Conservation (phyloP, 2,113 vertebrate species). For the Quiscalus mexicanus region DNA sequence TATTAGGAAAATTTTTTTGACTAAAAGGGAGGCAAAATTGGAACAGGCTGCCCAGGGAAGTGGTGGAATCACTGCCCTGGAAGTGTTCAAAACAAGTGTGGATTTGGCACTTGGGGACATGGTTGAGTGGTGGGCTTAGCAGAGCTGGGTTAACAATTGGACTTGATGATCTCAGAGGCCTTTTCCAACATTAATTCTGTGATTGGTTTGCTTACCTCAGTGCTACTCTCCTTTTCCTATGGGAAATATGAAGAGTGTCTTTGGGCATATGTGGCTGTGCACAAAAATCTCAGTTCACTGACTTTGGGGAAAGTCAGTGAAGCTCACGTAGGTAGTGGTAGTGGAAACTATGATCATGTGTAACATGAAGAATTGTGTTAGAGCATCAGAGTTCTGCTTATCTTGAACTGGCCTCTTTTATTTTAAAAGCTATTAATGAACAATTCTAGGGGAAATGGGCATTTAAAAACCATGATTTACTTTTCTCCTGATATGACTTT, state of each 20-base stretch:
- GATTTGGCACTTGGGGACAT: background rate
- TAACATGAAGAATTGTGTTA: background rate
- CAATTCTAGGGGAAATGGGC: background rate
- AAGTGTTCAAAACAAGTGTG: background rate
- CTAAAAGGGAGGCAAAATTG: background rate
- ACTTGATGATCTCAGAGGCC: rapidly evolving
- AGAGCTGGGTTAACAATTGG: background rate
- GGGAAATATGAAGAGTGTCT: background rate
- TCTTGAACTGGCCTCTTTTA: background rate
- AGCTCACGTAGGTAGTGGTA: background rate
- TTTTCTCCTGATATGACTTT: background rate
- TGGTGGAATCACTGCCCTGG: background rate
- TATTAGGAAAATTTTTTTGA: background rate
- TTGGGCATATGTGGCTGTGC: background rate
- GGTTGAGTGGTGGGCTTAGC: background rate
- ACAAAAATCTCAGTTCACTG: background rate
- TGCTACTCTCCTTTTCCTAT: background rate
- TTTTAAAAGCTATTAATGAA: background rate
- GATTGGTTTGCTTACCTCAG: background rate
- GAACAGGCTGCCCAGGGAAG: background rate
- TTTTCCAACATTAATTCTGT: background rate
- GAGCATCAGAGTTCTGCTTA: background rate
- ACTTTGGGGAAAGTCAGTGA: background rate
- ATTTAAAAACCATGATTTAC: background rate
- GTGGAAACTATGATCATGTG: background rate